These are phyloP conservation scores for Rhabdomys dilectus DNA, from an alignment of 2,113 vertebrate genomes.

Conservation along the genomic window DNA sequence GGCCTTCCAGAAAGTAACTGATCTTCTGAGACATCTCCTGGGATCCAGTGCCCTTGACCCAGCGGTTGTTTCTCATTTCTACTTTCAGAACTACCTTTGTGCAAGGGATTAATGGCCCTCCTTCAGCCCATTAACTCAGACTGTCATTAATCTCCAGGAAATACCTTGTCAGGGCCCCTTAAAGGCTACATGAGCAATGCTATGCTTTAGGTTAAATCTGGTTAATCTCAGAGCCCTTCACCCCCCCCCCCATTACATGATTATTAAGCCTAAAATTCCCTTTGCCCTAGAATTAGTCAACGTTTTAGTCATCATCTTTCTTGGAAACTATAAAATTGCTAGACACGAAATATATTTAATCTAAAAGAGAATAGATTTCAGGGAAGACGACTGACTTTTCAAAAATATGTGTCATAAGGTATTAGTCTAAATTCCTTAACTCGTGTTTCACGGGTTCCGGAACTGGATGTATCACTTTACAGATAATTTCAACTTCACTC, in stretches of 20 bases:
- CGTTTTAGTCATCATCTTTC: conserved; percentile 51
- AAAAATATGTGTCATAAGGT: conserved; percentile 10
- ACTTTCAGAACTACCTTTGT: conserved; percentile 68
- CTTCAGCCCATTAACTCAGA: conserved; percentile 67
- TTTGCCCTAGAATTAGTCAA: conserved; percentile 52
- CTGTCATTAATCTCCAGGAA: conserved; percentile 76
- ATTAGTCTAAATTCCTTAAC: conserved; percentile 43
- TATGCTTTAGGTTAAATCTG: conserved; percentile 52
- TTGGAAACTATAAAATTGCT: conserved; percentile 40
- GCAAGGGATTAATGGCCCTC: conserved; percentile 67
- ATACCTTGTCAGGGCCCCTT: conserved; percentile 67
- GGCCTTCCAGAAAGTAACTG: conserved; percentile 50
- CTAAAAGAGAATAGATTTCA: conserved; percentile 14
- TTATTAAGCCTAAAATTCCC: conserved; percentile 33
- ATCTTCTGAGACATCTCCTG: conserved; percentile 52
- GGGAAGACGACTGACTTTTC: conserved; percentile 46
- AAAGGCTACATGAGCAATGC: conserved; percentile 46
- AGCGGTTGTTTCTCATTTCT: conserved; percentile 68
- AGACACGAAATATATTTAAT: neutral
- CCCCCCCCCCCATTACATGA: conserved; percentile 37
- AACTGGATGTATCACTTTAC: neutral
- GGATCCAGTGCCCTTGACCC: conserved; percentile 50
- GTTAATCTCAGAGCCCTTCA: conserved; percentile 62
- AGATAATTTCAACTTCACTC: conserved; percentile 26
- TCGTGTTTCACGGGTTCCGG: neutral